A percentile compares a stretch with the other conserved stretches of the same genome.
These are phyloP conservation scores for Spilogale gracilis DNA, from an alignment of 2,113 vertebrate genomes.

Conservation along the genomic window DNA sequence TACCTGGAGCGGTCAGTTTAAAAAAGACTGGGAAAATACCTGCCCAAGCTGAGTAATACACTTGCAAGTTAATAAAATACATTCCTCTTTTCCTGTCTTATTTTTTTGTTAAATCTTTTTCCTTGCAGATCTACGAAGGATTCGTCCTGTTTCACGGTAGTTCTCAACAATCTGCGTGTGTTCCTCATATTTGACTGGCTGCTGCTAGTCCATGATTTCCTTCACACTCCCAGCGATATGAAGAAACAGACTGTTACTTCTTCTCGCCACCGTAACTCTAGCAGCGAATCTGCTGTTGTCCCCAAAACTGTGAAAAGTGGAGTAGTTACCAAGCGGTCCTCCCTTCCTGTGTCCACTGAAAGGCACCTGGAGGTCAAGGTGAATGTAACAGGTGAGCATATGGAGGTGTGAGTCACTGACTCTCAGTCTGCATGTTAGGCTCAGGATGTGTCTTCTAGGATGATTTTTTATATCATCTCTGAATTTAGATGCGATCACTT, in stretches of 20 bases:
- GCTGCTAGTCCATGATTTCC: conserved; percentile 93
- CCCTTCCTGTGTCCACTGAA: conserved; percentile 91
- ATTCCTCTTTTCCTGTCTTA: neutral
- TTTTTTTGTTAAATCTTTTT: conserved; percentile 17
- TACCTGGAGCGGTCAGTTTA: neutral
- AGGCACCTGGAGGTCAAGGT: conserved; percentile 95
- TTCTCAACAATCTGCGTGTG: conserved; percentile 97
- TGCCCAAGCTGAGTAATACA: neutral
- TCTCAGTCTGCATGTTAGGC: neutral
- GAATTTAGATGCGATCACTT: neutral
- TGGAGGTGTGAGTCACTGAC: neutral
- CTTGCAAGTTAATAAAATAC: neutral
- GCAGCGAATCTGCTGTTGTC: conserved; percentile 86
- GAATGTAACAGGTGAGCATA: conserved; percentile 94
- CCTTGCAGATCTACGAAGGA: conserved; percentile 93
- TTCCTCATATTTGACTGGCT: conserved; percentile 99
- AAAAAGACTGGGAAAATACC: neutral
- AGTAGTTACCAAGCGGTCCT: conserved; percentile 97
- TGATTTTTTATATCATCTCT: neutral
- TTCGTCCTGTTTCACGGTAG: conserved; percentile 96
- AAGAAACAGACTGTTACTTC: conserved; percentile 81
- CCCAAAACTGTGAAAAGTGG: conserved; percentile 97
- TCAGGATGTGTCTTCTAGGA: neutral
- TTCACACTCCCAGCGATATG: conserved; percentile 89
- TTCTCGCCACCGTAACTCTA: conserved; percentile 81